Evolutionary conservation across 2,888 invertebrate species (phyloP).

Genomic region (Choristoneura rosaceana): DNA sequence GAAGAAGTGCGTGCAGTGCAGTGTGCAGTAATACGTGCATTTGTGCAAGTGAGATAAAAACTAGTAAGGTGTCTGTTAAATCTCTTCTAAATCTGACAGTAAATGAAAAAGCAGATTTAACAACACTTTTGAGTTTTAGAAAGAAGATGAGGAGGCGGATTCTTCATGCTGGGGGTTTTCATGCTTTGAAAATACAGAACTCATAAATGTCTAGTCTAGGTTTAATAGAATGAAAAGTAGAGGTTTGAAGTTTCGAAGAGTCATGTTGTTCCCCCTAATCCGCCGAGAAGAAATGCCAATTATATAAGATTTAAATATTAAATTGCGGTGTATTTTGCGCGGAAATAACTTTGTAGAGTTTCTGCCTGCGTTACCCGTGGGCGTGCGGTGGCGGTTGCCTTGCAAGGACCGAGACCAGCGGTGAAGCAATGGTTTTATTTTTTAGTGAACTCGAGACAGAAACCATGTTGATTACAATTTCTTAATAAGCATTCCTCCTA

Average conservation of each 20-base stretch:
- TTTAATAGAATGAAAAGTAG: background rate
- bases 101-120: constrained; percentile 10
- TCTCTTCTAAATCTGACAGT: background rate
- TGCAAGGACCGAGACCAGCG: background rate
- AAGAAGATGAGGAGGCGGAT: background rate
- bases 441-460: background rate
- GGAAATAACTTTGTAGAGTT: background rate
- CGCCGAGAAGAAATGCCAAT: constrained; percentile 31
- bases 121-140: constrained; percentile 1
- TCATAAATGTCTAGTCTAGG: background rate
- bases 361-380: background rate
- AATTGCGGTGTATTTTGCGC: background rate
- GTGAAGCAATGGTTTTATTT: background rate
- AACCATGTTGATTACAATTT: background rate
- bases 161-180: constrained; percentile 1
- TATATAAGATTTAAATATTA: background rate
- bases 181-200: background rate
- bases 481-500: constrained; percentile 28
- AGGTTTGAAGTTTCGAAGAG: background rate
- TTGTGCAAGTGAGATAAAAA: constrained; percentile 17
- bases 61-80: constrained; percentile 13
- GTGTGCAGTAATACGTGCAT: constrained; percentile 24
- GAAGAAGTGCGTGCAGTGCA: constrained; percentile 7
- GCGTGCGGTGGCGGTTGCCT: background rate
- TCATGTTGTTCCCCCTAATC: background rate